Conservation (phyloP, 1,140 invertebrate genomes). For the Leptinotarsa lineolata region DNA sequence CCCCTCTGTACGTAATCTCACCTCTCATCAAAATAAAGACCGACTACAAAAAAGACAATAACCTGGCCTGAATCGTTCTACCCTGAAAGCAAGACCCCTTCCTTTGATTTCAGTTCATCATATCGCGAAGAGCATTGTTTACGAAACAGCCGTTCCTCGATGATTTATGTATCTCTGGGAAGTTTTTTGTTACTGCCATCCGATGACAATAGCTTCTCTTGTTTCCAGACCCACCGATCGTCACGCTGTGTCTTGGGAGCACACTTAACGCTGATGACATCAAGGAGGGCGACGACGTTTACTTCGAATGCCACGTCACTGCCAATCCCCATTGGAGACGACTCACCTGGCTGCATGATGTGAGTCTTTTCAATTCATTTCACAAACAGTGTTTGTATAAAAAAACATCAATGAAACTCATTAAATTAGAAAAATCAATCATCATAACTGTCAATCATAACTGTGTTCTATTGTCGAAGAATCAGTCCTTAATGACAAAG, state of each 20-base stretch:
- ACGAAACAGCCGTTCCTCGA: slow-evolving; percentile 38
- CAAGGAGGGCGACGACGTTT: slow-evolving; percentile 90
- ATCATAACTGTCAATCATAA: too few species aligned
- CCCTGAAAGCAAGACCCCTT: too few species aligned
- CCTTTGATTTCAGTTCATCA: slow-evolving; percentile 2
- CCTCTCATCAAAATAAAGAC: too few species aligned
- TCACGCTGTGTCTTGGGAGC: slow-evolving; percentile 79
- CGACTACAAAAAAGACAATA: too few species aligned
- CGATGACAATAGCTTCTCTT: slow-evolving; percentile 11
- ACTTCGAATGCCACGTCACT: slow-evolving; percentile 89
- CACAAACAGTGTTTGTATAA: too few species aligned
- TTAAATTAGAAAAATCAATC: too few species aligned
- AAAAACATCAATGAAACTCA: too few species aligned
- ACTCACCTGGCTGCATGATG: slow-evolving; percentile 85
- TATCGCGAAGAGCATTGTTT: slow-evolving; percentile 7
- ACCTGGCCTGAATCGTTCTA: too few species aligned
- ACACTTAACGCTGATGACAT: slow-evolving; percentile 85
- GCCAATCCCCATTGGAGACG: slow-evolving; percentile 84
- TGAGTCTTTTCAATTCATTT: slow-evolving; percentile 59
- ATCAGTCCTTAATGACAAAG: too few species aligned
- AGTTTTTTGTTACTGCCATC: slow-evolving; percentile 32
- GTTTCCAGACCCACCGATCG: slow-evolving; percentile 80
- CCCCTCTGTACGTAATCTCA: too few species aligned
- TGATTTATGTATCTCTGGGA: slow-evolving; percentile 43
- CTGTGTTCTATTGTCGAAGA: too few species aligned